Base-by-base conservation (phyloP, 2,113 vertebrate genomes). In the Anoplopoma fimbria region DNA sequence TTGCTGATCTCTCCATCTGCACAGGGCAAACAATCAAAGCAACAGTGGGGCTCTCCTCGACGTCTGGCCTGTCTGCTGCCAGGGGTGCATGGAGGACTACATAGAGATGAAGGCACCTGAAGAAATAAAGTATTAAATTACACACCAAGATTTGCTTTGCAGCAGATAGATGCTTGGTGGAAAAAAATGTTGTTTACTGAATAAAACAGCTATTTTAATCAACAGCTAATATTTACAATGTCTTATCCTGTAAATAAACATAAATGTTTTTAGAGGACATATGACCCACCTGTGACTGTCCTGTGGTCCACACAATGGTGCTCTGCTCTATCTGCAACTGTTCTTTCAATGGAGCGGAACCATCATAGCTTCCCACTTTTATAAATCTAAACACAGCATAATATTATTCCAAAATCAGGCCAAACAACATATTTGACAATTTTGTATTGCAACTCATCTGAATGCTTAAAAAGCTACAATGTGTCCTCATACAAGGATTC, bases 11-110 rank as follows among this genome's bases (percentile, higher is more conserved):
- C 90, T 68, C 94, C 95, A 15, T 95, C 94, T 53, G 93, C 91
- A 78, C 95, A 96, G 15, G 90, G 91, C 65, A 95, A 81, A 88
- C 95, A 96, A 69, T 95, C 95, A 84, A 95, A 95, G 82, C 95
- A 96, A 76, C 95, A 95, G 47, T 71, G 63, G 14, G 95, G 91
- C 68, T 94, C 80, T 60, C 92, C 85, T 45, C 58, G 82, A 8
- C 85, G 88, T 0, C 79, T 84, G 76, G 95, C 94, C 77, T 93
- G 89, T 27, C 95, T 84, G 61, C 80, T 95, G 34, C 95, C 95
- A 40, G 90, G 90, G 4, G 87, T 75, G 38, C 95, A 96, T 1
- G 92, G 90, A 15, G 68, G 42, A 25, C 86, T 93, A 57, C 95
- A 96, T 61, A 91, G 85, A 65, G 95, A 95, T 9, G 83, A 45